Conservation (phyloP, 2,113 vertebrate genomes). For the Takifugu bimaculatus region DNA sequence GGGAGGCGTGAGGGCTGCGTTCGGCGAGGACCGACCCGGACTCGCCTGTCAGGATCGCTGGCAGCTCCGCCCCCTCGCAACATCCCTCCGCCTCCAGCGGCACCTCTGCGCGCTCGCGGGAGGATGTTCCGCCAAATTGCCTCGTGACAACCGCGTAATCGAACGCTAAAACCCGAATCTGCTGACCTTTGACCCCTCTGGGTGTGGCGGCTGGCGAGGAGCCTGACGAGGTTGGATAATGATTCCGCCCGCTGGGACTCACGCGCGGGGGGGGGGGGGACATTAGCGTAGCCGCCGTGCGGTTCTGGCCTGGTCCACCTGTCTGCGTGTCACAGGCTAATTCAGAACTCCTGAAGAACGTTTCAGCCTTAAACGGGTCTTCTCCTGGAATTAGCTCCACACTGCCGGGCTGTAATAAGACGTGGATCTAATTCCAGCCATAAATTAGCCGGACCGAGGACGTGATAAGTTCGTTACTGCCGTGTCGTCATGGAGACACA, state of each 20-base stretch:
- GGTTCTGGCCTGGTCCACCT: slow-evolving; percentile 63
- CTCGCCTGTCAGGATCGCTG: no score
- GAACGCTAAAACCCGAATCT: slow-evolving; percentile 27
- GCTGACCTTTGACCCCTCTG: no score
- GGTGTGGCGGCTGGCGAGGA: no score
- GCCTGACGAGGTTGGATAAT: slow-evolving; percentile 30
- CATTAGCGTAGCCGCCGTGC: slow-evolving; percentile 57
- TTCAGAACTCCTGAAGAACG: slow-evolving; percentile 57
- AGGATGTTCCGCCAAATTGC: slow-evolving; percentile 14
- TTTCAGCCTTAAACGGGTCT: slow-evolving; percentile 50
- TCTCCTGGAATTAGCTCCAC: slow-evolving; percentile 43
- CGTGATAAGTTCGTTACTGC: slow-evolving; percentile 55
- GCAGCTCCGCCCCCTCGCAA: not conserved
- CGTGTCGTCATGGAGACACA: slow-evolving; percentile 11
- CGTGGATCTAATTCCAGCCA: slow-evolving; percentile 44
- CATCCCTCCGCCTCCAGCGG: not conserved
- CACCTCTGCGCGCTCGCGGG: slow-evolving; percentile 20
- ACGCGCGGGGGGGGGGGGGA: slow-evolving; percentile 42
- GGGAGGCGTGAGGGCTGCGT: not conserved
- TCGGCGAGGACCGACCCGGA: slow-evolving; percentile 16
- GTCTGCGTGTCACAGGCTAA: slow-evolving; percentile 70
- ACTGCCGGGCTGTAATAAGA: slow-evolving; percentile 26
- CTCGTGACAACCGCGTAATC: slow-evolving; percentile 46
- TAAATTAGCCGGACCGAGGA: slow-evolving; percentile 36
- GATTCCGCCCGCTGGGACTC: slow-evolving; percentile 47